Conservation (phyloP, 2,888 invertebrate species). For the Carterocephalus palaemon region DNA sequence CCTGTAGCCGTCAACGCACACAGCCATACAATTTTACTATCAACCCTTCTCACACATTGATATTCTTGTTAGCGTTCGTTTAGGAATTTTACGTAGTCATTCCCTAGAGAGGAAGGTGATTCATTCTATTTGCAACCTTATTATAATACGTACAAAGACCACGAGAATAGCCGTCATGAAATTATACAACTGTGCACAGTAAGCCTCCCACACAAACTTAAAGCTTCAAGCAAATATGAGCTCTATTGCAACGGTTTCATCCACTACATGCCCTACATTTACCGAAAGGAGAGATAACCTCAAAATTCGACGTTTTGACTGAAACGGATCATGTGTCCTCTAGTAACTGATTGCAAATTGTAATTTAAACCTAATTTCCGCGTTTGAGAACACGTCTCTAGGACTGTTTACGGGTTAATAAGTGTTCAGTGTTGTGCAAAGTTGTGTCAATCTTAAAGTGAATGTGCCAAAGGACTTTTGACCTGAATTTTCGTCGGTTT, state of each 20-base stretch:
- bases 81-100: conserved; percentile 6
- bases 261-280: conserved; percentile 67
- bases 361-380: not conserved
- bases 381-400: not conserved
- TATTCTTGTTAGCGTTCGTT: conserved; percentile 28
- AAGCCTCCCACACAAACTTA: conserved; percentile 46
- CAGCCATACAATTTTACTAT: conserved; percentile 38
- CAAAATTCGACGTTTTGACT: conserved; percentile 61
- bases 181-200: not conserved
- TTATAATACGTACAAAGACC: not conserved
- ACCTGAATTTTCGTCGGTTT: conserved; percentile 23
- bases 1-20: conserved; percentile 44
- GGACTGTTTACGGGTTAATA: not conserved
- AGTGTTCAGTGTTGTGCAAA: conserved; percentile 26
- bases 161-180: conserved; percentile 36
- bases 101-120: not conserved
- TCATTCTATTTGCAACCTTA: conserved; percentile 9
- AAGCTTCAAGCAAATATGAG: conserved; percentile 49
- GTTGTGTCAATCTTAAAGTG: no score
- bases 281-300: conserved; percentile 70
- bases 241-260: conserved; percentile 50
- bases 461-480: conserved; percentile 1
- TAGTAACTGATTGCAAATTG: conserved; percentile 7
- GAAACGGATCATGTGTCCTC: conserved; percentile 43
- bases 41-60: conserved; percentile 40